Base-by-base conservation (phyloP, 2,888 invertebrate species). In the Elmis aenea region DNA sequence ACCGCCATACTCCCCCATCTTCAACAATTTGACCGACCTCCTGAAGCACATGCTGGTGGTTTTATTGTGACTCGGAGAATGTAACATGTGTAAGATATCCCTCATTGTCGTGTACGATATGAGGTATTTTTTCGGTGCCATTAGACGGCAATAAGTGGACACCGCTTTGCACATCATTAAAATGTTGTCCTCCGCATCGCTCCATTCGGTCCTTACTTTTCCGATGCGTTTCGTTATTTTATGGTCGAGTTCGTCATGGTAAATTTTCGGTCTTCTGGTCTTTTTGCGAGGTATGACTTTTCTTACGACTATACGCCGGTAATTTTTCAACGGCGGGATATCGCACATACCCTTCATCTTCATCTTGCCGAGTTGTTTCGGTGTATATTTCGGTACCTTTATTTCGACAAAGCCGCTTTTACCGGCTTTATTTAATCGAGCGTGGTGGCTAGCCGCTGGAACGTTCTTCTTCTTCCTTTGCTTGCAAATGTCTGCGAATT, bases 11-110 rank as follows among this genome's bases (percentile, higher is more conserved):
- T n/a, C n/a, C n/a, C n/a, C n/a, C n/a, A n/a, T n/a, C n/a, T n/a
- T n/a, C 18, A 18, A 18, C 5, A 18, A 8, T 8, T 8, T 6
- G 8, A 6, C 57, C 2, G 81, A 62, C 10, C 85, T 71, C 6
- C 85, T 68, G 48, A 77, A 75, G 51, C 83, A 82, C 0, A 85
- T 80, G 26, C 71, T 65, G 0, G 82, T 77, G 0, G 85, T 83
- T 62, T 86, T 86, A 55, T 82, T 79, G 14, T 66, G 63, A 1
- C 80, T 75, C 1, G 59, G 65, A 1, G 69, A 58, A 2, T 67
- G 66, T 14, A 56, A 27, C 20, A 66, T 64, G 11, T 78, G 75
- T 21, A 81, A 55, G 3, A 77, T 62, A 50, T 81, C 81, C 5
- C 81, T 68, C 1, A 78, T 59, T 0, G 68, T 64, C 1, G 67